phyloP scores from a whole-genome alignment of 2,113 vertebrate genomes.

The Ceratotherium simum region DNA sequence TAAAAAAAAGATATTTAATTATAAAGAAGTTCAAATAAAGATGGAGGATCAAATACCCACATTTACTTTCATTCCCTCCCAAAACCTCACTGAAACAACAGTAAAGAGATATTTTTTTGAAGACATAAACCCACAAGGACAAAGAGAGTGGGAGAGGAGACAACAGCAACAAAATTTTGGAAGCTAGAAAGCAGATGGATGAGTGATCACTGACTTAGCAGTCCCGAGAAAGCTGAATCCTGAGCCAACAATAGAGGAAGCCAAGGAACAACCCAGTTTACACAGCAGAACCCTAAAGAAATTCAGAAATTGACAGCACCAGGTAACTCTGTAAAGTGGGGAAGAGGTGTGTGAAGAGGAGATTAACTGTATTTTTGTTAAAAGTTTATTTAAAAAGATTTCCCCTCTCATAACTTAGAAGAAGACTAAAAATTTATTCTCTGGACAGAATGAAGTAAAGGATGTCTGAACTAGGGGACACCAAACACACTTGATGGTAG shows the following conservation, averaged over 20 bases:
- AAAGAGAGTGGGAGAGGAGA: conserved; percentile 76
- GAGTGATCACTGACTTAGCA: conserved; percentile 75
- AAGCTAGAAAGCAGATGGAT: conserved; percentile 53
- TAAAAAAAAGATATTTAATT: conserved; percentile 67
- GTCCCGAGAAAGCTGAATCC: conserved; percentile 56
- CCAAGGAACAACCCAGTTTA: conserved; percentile 39
- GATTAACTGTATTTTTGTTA: neutral
- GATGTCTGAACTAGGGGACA: neutral
- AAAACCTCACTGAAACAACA: conserved; percentile 83
- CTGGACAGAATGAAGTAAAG: neutral
- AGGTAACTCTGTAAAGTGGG: neutral
- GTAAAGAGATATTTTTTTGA: conserved; percentile 66
- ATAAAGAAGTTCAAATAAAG: conserved; percentile 75
- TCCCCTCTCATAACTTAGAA: neutral
- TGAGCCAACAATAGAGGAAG: neutral
- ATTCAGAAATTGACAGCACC: neutral
- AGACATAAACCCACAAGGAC: conserved; percentile 80
- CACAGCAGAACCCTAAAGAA: conserved; percentile 29
- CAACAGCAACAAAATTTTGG: conserved; percentile 78
- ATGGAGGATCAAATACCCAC: conserved; percentile 72
- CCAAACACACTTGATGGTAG: neutral
- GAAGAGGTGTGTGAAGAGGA: neutral
- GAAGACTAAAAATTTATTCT: neutral
- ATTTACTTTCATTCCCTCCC: conserved; percentile 79
- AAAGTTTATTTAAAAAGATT: neutral